Evolutionary conservation across 2,888 invertebrate species (phyloP), one percentile per base, ranked within the genome.

Genomic region (Capitulum mitella): DNA sequence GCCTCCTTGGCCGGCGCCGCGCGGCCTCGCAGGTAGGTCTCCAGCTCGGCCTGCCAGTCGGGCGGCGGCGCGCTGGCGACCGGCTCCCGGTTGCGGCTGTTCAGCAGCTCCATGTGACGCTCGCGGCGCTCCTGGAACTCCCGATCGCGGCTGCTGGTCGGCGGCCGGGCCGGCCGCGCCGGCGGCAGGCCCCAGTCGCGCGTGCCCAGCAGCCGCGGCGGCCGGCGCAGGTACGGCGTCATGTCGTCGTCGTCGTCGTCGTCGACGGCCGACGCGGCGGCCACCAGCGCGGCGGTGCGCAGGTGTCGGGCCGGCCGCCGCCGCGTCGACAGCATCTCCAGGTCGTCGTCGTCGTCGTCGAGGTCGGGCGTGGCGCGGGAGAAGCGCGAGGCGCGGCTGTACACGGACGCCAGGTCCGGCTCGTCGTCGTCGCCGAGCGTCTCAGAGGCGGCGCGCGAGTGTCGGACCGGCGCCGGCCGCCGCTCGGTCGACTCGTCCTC

Each of bases 211-310:
- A 40, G 37, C 37, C 40, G 37, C 37, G 40, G 26, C 22, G 37
- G 37, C 70, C 70, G 70, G 70, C 70, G 70, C 70, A 70, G 40
- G 70, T 70, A 70, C 70, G 70, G 70, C 37, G 70, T 70, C 37
- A 70, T 26, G 40, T 70, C 70, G 40, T 70, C 10, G 22, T 70
- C 70, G 37, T 40, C 40, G 70, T 37, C 37, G 70, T 40, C 37
- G 70, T 40, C 40, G 70, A 19, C 37, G 70, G 26, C 37, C 40
- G 14, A 22, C 34, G 70, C 70, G 37, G 70, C 70, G 26, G 70
- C 70, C 40, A 70, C 8, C 29, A 70, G 70, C 22, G 70, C 37
- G 22, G 70, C 70, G 40, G 70, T 70, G 37, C 70, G 70, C 5
- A 34, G 22, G 70, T 70, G 70, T 37, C 40, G 22, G 26, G 70